Evolutionary conservation across 2,797 vertebrate species (phyloP), one percentile per base, ranked within the genome.

Genomic region (Pogoniulus pusillus): DNA sequence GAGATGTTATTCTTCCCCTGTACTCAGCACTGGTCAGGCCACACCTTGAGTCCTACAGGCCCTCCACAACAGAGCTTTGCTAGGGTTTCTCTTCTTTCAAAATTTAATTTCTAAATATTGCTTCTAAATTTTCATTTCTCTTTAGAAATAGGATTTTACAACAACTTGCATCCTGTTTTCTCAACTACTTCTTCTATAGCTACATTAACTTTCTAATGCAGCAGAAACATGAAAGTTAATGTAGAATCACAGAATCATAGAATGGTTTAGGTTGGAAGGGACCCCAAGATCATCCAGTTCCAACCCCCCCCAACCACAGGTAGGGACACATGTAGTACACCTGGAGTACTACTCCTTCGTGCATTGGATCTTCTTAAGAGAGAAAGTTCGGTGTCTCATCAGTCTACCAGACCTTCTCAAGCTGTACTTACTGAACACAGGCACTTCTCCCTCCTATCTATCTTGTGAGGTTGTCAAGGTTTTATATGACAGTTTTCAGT

Each of bases 311-410:
- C n/a, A n/a, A n/a, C n/a, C n/a, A n/a, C n/a, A n/a, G n/a, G n/a
- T n/a, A n/a, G n/a, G n/a, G n/a, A n/a, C n/a, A n/a, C n/a, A n/a
- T n/a, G n/a, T n/a, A n/a, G n/a, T n/a, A n/a, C n/a, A n/a, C n/a
- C n/a, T n/a, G n/a, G n/a, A n/a, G 69, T 83, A 71, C 29, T 78
- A n/a, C 32, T 37, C 29, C 27, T 80, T 41, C 18, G 57, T 32
- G 27, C 19, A 10, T 3, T 76, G 41, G 20, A 55, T 39, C 53
- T 45, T 83, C 84, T 68, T 27, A n/a, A 23, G 6, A 4, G 6
- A 35, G 6, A 0, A 1, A 84, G 34, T 49, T 17, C 16, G 34
- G 35, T 1, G 2, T 27, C 24, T 89, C 18, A 2, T 34, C 15
- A 18, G 26, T 47, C 24, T 58, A 62, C 23, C 20, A 55, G 23